Conservation (phyloP, 2,113 vertebrate genomes). For the Thermophis baileyi region DNA sequence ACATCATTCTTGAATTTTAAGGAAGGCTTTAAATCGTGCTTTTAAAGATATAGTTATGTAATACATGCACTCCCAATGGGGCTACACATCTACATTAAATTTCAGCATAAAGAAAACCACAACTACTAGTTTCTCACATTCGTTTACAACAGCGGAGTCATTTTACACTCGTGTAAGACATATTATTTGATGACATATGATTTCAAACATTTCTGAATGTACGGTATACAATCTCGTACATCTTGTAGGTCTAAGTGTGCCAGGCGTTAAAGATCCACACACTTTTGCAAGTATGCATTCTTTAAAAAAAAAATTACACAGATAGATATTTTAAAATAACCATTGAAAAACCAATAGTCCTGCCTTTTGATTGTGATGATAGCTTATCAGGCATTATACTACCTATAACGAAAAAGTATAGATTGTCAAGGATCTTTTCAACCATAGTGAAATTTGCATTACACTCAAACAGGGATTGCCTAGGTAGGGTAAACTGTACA, state of each 20-base stretch:
- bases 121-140: background rate
- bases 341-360: background rate
- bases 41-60: constrained; percentile 29
- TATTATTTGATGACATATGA: background rate
- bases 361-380: background rate
- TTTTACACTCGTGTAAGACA: background rate
- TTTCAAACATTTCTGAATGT: background rate
- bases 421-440: background rate
- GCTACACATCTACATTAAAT: constrained; percentile 29
- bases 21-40: constrained; percentile 17
- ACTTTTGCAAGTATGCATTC: constrained; percentile 1
- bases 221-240: accelerated
- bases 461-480: constrained; percentile 12
- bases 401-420: accelerated
- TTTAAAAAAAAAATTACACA: background rate
- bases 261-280: constrained; percentile 10
- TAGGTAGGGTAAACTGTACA: background rate
- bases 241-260: background rate
- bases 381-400: background rate
- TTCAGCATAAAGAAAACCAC: constrained; percentile 14
- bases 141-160: background rate
- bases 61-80: constrained; percentile 16
- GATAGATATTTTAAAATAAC: constrained; percentile 14
- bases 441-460: constrained; percentile 17
- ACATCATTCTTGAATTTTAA: constrained; percentile 44